A percentile compares a stretch with the other conserved stretches of the same genome.
These are phyloP conservation scores for Otolemur crassicaudatus DNA, from an alignment of 2,797 vertebrate species.

Conservation along the genomic window DNA sequence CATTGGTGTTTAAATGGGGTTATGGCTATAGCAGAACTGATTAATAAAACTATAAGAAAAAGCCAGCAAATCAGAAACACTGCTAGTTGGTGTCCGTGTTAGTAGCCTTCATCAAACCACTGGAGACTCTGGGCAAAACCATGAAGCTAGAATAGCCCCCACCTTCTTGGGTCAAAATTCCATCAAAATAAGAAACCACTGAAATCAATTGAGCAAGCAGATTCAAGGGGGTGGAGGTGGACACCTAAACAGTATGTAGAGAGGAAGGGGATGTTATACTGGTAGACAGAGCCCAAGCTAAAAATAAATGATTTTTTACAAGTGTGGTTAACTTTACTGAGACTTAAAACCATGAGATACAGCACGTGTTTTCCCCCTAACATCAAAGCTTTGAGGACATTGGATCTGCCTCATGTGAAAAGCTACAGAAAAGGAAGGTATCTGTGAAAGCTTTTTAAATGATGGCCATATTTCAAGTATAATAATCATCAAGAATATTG, in stretches of 20 bases:
- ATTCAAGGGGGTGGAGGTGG: neutral
- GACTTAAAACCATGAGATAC: constrained; percentile 67
- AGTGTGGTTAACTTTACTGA: constrained; percentile 66
- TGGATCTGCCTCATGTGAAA: constrained; percentile 56
- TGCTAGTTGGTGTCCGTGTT: neutral
- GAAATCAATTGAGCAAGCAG: neutral
- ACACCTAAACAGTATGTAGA: neutral
- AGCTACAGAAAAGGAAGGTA: constrained; percentile 59
- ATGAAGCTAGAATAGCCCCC: neutral
- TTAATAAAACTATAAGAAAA: constrained; percentile 29
- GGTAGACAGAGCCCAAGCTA: constrained; percentile 6
- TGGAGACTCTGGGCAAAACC: neutral
- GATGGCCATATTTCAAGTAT: constrained; percentile 72
- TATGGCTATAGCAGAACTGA: neutral
- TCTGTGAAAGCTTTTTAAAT: constrained; percentile 75
- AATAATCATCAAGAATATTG: constrained; percentile 66
- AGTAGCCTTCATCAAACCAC: neutral
- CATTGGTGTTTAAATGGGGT: neutral
- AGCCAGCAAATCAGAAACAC: neutral
- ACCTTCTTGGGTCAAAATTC: neutral
- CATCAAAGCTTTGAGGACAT: constrained; percentile 70
- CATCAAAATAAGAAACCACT: neutral
- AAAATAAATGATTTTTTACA: constrained; percentile 70
- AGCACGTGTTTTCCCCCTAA: neutral
- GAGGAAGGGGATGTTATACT: neutral